Percentiles rank a stretch among this genome's conserved stretches.
Conservation (phyloP, 2,113 vertebrate genomes). For the Marcusenius ussheri region DNA sequence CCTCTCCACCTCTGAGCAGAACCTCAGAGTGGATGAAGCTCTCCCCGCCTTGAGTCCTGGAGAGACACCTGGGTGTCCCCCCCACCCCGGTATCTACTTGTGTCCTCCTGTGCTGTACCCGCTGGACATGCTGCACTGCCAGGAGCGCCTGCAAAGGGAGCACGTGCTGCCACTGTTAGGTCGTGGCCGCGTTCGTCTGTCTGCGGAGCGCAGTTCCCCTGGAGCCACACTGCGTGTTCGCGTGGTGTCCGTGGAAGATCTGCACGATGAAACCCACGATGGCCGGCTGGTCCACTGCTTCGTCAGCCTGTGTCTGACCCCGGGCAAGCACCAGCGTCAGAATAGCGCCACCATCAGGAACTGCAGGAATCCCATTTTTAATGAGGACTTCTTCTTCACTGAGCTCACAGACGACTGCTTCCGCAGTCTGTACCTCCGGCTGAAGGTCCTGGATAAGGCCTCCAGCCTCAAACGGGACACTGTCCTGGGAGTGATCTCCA, state of each 20-base stretch:
- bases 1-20: conserved; percentile 9
- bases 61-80: not conserved
- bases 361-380: conserved; percentile 53
- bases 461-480: conserved; percentile 41
- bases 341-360: conserved; percentile 56
- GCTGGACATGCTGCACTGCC: conserved; percentile 51
- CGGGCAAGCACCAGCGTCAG: conserved; percentile 58
- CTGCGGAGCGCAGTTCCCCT: conserved; percentile 37
- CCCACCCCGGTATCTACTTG: conserved; percentile 22
- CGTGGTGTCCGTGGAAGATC: conserved; percentile 54
- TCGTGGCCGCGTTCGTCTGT: conserved; percentile 49
- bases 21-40: not conserved
- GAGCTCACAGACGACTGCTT: conserved; percentile 45
- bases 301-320: conserved; percentile 54
- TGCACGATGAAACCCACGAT: conserved; percentile 33
- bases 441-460: conserved; percentile 57
- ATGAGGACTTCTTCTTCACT: conserved; percentile 66
- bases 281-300: conserved; percentile 43
- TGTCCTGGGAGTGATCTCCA: conserved; percentile 46
- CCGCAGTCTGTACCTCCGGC: conserved; percentile 43
- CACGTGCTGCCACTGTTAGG: conserved; percentile 51
- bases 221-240: conserved; percentile 44
- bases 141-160: conserved; percentile 47
- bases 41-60: not conserved
- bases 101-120: conserved; percentile 42